Base-by-base conservation (phyloP, 2,113 vertebrate genomes). In the Hiodon tergisus region DNA sequence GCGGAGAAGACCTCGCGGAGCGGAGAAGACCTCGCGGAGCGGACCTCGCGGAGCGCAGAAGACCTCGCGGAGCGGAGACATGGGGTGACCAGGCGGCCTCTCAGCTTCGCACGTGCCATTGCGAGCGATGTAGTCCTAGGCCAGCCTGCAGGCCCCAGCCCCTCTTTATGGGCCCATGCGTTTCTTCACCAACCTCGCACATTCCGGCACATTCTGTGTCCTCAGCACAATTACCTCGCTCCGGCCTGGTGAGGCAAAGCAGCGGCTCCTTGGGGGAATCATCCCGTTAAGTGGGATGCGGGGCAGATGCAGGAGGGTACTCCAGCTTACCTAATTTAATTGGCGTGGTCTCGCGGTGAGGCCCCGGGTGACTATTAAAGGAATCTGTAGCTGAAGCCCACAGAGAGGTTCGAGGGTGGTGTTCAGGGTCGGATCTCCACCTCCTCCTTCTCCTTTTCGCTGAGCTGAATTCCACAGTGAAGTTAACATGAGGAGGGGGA, bases 261-360 rank as follows among this genome's bases (percentile, higher is more conserved):
- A 17, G 63, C 55, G 9, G 31, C 51, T 11, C 31, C 76, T 67
- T 31, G 17, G 50, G 65, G 76, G 71, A 78, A 51, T 46, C 51
- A 46, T 13, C 46, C 31, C 52, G 10, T 5, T 59, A 67, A 77
- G 67, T 52, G 72, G 52, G 58, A 72, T 54, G 17, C 48, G 11
- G 46, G 53, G 6, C 46, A 5, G 2, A 10, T 8, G 52, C 46
- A 14, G 51, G 71, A 9, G 57, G 71, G 47, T 67, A 54, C 67
- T 73, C 62, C 57, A 62, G 71, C 76, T 69, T 31, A 13, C 71
- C 57, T 78, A 53, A 78, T 78, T 73, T 73, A 78, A 78, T 78
- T 73, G 16, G 50, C 50, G 17, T 1, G 55, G 65, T 53, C 55
- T 73, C 71, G 53, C 14, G 3, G 57, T 31, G 46, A 5, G 11